Conservation (phyloP, 2,797 vertebrate species). For the Rachycentron canadum region DNA sequence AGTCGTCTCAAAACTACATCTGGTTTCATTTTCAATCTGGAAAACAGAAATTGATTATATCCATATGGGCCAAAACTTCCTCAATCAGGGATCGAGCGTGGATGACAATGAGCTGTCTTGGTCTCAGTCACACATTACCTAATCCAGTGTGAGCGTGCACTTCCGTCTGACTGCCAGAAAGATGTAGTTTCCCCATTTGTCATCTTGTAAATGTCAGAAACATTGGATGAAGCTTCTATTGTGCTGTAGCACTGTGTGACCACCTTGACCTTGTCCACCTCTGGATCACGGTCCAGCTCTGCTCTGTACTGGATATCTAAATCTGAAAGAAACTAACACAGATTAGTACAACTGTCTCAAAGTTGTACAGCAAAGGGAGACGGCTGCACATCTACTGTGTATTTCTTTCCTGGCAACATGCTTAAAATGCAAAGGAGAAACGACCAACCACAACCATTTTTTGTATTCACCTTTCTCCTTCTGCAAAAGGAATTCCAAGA, state of each 20-base stretch:
- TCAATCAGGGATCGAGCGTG: not conserved
- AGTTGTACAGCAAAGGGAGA: not conserved
- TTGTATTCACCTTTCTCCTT: slow-evolving; percentile 91
- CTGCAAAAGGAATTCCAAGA: slow-evolving; percentile 91
- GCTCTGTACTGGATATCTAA: slow-evolving; percentile 87
- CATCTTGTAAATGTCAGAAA: slow-evolving; percentile 93
- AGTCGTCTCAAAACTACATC: slow-evolving; percentile 94
- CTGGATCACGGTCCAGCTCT: slow-evolving; percentile 90
- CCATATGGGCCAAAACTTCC: not conserved
- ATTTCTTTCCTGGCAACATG: too few relatives aligned
- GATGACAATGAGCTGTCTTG: not conserved
- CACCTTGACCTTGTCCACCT: slow-evolving; percentile 92
- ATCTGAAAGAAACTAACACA: slow-evolving; percentile 70
- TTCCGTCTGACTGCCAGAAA: slow-evolving; percentile 98
- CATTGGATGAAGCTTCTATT: slow-evolving; percentile 96
- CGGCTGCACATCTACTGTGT: not conserved
- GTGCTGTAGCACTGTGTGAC: slow-evolving; percentile 94
- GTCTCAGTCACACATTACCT: slow-evolving; percentile 78
- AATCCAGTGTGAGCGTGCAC: slow-evolving; percentile 97
- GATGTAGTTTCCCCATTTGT: slow-evolving; percentile 95
- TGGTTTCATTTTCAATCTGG: slow-evolving; percentile 96
- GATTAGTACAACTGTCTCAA: not conserved
- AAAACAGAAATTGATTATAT: not conserved
- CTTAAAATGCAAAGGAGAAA: not conserved
- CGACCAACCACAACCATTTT: too few relatives aligned